These are phyloP conservation scores for Mustela lutreola DNA, from an alignment of 2,113 vertebrate genomes.

Conservation along the genomic window DNA sequence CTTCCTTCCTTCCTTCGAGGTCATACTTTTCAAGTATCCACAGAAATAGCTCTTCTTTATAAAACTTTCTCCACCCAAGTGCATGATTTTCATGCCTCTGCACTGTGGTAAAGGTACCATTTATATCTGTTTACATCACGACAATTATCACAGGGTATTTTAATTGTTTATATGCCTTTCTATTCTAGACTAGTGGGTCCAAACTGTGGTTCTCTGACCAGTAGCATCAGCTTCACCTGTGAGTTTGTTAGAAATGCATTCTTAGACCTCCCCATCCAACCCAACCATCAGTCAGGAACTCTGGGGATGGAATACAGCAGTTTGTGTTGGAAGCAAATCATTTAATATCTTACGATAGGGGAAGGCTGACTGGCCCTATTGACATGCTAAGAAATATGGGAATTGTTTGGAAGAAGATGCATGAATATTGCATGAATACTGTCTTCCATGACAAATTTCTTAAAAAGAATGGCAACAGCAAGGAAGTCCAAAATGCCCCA, in stretches of 20 bases:
- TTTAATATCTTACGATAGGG: not conserved
- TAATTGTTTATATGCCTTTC: constrained; percentile 30
- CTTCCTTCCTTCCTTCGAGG: not conserved
- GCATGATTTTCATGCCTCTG: not conserved
- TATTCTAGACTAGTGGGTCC: not conserved
- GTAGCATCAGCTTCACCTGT: not conserved
- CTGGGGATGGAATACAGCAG: not conserved
- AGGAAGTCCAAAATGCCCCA: not conserved
- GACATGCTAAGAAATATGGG: not conserved
- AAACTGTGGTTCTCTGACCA: not conserved
- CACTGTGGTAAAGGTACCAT: not conserved
- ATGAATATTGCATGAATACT: not conserved
- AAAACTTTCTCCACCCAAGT: constrained; percentile 8
- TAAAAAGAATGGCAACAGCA: not conserved
- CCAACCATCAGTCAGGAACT: not conserved
- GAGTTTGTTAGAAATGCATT: constrained; percentile 24
- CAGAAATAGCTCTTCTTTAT: constrained; percentile 26
- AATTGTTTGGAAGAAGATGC: constrained; percentile 15
- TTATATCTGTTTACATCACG: not conserved
- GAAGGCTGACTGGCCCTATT: not conserved
- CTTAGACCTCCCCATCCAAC: not conserved
- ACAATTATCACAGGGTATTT: not conserved
- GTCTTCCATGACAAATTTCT: not conserved
- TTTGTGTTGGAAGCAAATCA: not conserved
- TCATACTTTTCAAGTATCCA: not conserved